phyloP scores from a whole-genome alignment of 2,113 vertebrate genomes.

The Peromyscus leucopus region DNA sequence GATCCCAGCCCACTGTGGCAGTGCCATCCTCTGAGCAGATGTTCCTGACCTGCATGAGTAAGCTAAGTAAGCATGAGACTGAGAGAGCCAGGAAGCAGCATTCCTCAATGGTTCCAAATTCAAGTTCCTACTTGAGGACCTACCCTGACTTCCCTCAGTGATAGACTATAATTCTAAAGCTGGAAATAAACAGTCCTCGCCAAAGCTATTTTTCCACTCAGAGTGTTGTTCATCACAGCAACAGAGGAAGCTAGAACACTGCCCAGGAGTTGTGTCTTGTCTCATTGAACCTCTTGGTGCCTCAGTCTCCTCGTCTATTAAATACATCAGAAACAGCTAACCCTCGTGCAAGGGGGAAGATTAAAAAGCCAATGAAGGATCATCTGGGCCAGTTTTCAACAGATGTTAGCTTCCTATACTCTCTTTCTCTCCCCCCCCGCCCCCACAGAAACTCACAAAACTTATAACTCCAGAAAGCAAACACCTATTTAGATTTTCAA shows the following conservation, averaged over 20 bases:
- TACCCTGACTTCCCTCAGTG: background rate
- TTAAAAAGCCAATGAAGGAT: background rate
- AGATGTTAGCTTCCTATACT: background rate
- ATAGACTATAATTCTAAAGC: background rate
- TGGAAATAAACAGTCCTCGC: background rate
- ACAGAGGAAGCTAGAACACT: background rate
- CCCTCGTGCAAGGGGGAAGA: background rate
- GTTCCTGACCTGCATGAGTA: background rate
- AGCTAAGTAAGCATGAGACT: background rate
- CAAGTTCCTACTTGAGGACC: background rate
- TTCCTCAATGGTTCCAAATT: background rate
- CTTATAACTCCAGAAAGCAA: conserved; percentile 66
- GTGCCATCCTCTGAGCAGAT: background rate
- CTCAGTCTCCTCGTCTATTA: conserved; percentile 27
- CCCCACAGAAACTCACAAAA: conserved; percentile 53
- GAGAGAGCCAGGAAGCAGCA: background rate
- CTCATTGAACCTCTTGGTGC: background rate
- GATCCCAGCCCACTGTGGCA: background rate
- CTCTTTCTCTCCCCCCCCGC: background rate
- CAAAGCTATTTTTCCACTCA: background rate
- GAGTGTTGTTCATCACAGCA: background rate
- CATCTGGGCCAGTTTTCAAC: background rate
- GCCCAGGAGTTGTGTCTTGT: background rate
- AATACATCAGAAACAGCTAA: background rate
- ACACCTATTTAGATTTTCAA: conserved; percentile 69